phyloP scores from a whole-genome alignment of 2,113 vertebrate species.

The Zosterops pallidus region DNA sequence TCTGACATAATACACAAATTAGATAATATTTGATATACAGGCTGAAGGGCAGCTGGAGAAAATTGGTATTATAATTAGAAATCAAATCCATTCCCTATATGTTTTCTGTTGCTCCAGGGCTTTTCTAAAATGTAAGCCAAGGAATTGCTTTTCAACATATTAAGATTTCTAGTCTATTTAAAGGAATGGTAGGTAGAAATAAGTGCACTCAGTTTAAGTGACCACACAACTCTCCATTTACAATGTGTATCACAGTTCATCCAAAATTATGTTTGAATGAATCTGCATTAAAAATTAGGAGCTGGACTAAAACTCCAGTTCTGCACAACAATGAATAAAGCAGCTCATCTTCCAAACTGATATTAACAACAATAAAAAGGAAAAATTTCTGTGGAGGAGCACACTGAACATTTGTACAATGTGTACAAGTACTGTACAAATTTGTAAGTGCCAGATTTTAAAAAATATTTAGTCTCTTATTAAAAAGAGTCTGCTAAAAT shows the following conservation, averaged over 20 bases:
- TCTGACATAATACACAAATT: slow-evolving; percentile 29
- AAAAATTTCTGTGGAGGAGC: neutral
- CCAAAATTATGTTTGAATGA: neutral
- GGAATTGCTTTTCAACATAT: neutral
- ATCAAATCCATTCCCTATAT: slow-evolving; percentile 1
- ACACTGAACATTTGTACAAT: neutral
- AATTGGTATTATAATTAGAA: slow-evolving; percentile 63
- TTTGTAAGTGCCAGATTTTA: neutral
- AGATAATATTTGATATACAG: neutral
- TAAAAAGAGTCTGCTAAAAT: neutral
- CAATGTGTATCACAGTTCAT: neutral
- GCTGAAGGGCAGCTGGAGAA: slow-evolving; percentile 49
- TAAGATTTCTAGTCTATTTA: neutral
- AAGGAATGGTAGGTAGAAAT: neutral
- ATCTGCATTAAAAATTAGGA: neutral
- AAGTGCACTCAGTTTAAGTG: neutral
- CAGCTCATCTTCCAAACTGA: neutral
- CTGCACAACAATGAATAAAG: neutral
- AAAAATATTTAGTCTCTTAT: neutral
- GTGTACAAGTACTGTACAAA: neutral
- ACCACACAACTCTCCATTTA: neutral
- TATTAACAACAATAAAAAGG: neutral
- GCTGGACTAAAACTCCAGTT: neutral
- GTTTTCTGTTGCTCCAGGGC: slow-evolving; percentile 21
- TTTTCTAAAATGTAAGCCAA: neutral